A percentile compares a stretch with the other conserved stretches of the same genome.
These are phyloP conservation scores for Gari tellinella DNA, from an alignment of 2,888 invertebrate genomes.

Conservation along the genomic window DNA sequence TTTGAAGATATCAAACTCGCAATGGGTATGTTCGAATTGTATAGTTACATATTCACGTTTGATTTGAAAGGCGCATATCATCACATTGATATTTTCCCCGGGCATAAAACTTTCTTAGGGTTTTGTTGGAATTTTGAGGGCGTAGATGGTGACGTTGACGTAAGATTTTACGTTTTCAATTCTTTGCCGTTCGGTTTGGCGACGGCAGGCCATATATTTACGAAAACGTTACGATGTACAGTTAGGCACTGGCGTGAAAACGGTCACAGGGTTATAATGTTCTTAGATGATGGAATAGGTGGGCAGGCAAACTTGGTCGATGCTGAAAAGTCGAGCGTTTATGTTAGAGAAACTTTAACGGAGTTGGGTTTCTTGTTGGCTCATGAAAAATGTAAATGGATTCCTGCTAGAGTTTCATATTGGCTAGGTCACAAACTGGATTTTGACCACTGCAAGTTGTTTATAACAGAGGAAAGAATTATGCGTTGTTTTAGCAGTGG, in stretches of 20 bases:
- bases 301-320: too few relatives aligned
- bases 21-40: slow-evolving; percentile 19
- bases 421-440: slow-evolving; percentile 3
- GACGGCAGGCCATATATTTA: slow-evolving; percentile 1
- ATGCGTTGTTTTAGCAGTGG: too few relatives aligned
- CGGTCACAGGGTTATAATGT: too few relatives aligned
- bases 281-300: too few relatives aligned
- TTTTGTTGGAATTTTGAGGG: slow-evolving; percentile 10
- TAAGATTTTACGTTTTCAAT: slow-evolving; percentile 13
- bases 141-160: too few relatives aligned
- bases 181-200: slow-evolving; percentile 19
- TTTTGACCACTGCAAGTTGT: neutral
- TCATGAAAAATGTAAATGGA: neutral
- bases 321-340: too few relatives aligned
- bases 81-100: slow-evolving; percentile 27
- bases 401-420: neutral
- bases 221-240: too few relatives aligned
- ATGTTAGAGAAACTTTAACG: too few relatives aligned
- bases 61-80: slow-evolving; percentile 34
- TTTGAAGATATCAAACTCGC: slow-evolving; percentile 34
- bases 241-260: too few relatives aligned
- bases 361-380: too few relatives aligned
- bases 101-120: slow-evolving; percentile 18
- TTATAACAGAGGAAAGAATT: slow-evolving; percentile 7
- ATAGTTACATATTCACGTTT: slow-evolving; percentile 18